Evolutionary conservation across 2,113 vertebrate species (phyloP).

Genomic region (Vulpes lagopus): DNA sequence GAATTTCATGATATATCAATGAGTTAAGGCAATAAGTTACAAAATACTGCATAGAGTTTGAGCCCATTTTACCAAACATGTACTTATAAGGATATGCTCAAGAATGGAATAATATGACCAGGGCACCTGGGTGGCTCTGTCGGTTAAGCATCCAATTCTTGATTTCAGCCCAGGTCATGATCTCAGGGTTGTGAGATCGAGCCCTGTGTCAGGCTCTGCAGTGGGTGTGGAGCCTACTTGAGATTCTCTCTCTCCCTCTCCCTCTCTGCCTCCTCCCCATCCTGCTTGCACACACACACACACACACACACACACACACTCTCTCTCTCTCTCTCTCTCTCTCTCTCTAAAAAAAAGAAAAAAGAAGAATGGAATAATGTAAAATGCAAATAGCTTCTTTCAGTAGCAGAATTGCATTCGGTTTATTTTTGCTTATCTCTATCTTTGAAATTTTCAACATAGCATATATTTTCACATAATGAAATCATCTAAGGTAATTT

Average conservation of each 20-base stretch:
- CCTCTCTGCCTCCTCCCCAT: background rate
- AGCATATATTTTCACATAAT: background rate
- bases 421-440: background rate
- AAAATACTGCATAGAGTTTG: background rate
- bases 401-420: background rate
- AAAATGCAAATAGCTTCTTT: background rate
- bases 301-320: too few species aligned
- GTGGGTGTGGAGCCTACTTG: background rate
- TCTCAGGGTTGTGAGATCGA: background rate
- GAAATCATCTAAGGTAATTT: background rate
- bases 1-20: conserved; percentile 17
- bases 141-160: background rate
- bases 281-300: background rate
- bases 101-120: background rate
- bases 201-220: background rate
- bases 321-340: background rate
- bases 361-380: background rate
- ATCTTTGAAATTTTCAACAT: conserved; percentile 23
- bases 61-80: background rate
- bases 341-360: background rate
- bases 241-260: background rate
- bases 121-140: background rate
- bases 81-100: background rate
- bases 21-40: background rate
- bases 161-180: background rate